phyloP scores from a whole-genome alignment of 2,888 invertebrate species.

The Drosophila merina region DNA sequence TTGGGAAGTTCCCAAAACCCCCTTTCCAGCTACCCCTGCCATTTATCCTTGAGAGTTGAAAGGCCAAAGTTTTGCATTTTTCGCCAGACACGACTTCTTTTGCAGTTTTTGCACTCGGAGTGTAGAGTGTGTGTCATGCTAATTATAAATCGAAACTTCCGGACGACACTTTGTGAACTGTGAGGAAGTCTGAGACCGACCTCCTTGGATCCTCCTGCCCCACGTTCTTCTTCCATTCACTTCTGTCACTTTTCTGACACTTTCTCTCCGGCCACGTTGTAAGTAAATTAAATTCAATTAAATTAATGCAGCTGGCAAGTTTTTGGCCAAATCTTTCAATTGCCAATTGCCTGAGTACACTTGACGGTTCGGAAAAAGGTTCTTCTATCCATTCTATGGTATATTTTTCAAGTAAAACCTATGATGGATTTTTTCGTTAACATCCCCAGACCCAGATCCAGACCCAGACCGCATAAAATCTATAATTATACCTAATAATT shows the following conservation, averaged over 20 bases:
- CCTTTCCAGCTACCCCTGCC: background rate
- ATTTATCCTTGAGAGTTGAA: constrained; percentile 16
- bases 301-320: constrained; percentile 50
- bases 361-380: background rate
- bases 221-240: constrained; percentile 26
- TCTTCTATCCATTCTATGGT: no score
- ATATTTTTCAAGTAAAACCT: no score
- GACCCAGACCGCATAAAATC: constrained; percentile 53
- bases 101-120: constrained; percentile 62
- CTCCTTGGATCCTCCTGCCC: no score
- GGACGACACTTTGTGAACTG: constrained; percentile 76
- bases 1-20: constrained; percentile 6
- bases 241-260: constrained; percentile 61
- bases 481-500: constrained; percentile 58
- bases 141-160: constrained; percentile 78
- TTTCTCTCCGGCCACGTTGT: constrained; percentile 47
- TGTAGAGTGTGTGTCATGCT: constrained; percentile 76
- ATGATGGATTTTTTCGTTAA: no score
- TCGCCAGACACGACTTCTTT: constrained; percentile 56
- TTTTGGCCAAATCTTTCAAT: constrained; percentile 39
- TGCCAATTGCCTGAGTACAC: constrained; percentile 23
- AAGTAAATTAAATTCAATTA: constrained; percentile 57
- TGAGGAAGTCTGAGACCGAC: constrained; percentile 46
- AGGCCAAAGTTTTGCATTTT: constrained; percentile 62
- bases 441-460: background rate